Base-by-base conservation (phyloP, 2,888 invertebrate species). In the Gonocerus acuteangulatus region DNA sequence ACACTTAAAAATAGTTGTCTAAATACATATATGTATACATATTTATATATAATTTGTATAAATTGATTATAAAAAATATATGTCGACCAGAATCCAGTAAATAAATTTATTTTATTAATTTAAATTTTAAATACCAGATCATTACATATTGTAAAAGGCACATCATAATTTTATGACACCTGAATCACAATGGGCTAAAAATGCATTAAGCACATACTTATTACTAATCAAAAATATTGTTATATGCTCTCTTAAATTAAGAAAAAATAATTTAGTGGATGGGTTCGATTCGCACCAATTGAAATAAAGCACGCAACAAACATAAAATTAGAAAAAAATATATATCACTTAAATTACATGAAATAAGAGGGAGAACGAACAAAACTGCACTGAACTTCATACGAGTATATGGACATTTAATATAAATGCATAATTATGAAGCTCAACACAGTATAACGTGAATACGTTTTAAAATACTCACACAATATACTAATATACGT, bases 21-120 rank as follows among this genome's bases (percentile, higher is more conserved):
- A 54, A 16, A 32, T 54, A 48, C 42, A 45, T 42, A 52, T 52
- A 36, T 47, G 11, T 47, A 18, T 47, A 3, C 13, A 4, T 47
- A 21, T n/a, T 39, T n/a, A 39, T n/a, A n/a, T 39, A 39, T 39
- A 9, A 52, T 52, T 34, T 4, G 52, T 52, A 52, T 52, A 52
- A 52, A 52, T 52, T 42, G 52, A 36, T 52, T 52, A 52, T 52
- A 52, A 52, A 57, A 51, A 57, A 57, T 57, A 57, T 57, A 57
- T 36, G 36, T 27, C 19, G 34, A 45, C 57, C 57, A 57, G 45
- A 57, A 57, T 42, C 52, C 22, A 21, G 52, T 45, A 44, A 45
- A 49, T 23, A n/a, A 42, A 27, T 47, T 18, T 44, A 54, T 2
- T 1, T 42, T 11, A 16, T 2, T 44, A 16, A 42, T 21, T 42